Evolutionary conservation across 2,113 vertebrate species (phyloP), one percentile per base, ranked within the genome.

Genomic region (Eonycteris spelaea): DNA sequence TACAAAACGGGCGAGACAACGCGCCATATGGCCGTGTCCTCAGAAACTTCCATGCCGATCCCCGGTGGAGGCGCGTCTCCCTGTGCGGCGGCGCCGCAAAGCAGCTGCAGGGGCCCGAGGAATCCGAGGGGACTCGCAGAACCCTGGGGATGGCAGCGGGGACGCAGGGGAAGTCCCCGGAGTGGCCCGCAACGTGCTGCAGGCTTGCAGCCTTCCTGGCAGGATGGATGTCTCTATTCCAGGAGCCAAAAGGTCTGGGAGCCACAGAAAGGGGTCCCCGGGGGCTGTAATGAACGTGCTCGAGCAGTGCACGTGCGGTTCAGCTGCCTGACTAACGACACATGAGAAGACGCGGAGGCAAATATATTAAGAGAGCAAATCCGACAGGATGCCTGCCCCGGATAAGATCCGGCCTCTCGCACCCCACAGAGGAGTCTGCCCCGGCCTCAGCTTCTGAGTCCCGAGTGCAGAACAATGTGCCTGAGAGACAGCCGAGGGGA

Each of bases 241-340:
- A 43, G 84, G 70, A 91, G 73, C 65, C 48, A 33, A 19, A 84
- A 85, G 43, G 77, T 73, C 94, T 90, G 94, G 82, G 87, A 96
- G 24, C 74, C 74, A 71, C 86, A 88, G 94, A 94, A 89, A 96
- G 53, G 73, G 57, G 8, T 85, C 95, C 96, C 96, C 57, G 2
- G 79, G 96, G 67, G 80, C 75, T 7, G 2, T 65, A 94, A 87
- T 13, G 74, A 95, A 77, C 21, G 43, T 19, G 83, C 91, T 96
- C 77, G 57, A 30, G 91, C 93, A 93, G 86, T 0, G 28, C 68
- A 33, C 3, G 84, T 84, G 7, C 28, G 2, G 70, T 68, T 96
- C 86, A 95, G 96, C 95, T 90, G 90, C 93, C 95, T 91, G 95
- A 96, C 95, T 95, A 92, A 97, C 71, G 95, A 90, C 92, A 95